Base-by-base conservation (phyloP, 2,113 vertebrate genomes). In the Brachyistius frenatus region DNA sequence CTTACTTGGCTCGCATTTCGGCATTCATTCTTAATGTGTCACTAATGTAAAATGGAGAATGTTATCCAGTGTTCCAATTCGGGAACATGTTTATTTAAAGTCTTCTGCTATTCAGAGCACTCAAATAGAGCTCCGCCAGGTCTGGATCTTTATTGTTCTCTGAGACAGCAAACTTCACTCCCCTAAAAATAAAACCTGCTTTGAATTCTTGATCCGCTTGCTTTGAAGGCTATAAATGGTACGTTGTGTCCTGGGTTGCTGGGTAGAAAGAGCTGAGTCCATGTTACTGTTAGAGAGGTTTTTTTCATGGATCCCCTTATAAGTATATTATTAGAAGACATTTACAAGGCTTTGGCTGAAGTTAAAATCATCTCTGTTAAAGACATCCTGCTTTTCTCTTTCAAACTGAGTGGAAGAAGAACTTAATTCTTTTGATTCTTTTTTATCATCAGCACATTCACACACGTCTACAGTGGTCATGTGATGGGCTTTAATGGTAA, bases 141-240 rank as follows among this genome's bases (percentile, higher is more conserved):
- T 69, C 84, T 73, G 39, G 35, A 39, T 37, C 46, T 79, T 76
- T 81, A 78, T 84, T 86, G 67, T 83, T 71, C 68, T 63, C 10
- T 35, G 41, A 83, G 66, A 85, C 64, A 76, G 55, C 62, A 72
- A 71, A 76, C 44, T 41, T 78, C 1, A 46, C 61, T 83, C 57
- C 65, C 8, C 11, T 65, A 8, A 39, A 35, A 2, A 72, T 63
- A 62, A 73, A 76, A 23, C 57, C 71, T 16, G 32, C 41, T 41
- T 69, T 49, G 52, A 71, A 73, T 74, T 86, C 66, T 70, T 82
- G 16, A 58, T 67, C 61, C 0, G 0, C 16, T 2, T 8, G 62
- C 63, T 76, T 58, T 78, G 47, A 80, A 37, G 63, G 50, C 64
- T 88, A 84, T 68, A 88, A 88, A 84, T 71, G 78, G 82, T 81